Evolutionary conservation across 1,140 invertebrate genomes (phyloP).

Genomic region (Halesus radiatus): DNA sequence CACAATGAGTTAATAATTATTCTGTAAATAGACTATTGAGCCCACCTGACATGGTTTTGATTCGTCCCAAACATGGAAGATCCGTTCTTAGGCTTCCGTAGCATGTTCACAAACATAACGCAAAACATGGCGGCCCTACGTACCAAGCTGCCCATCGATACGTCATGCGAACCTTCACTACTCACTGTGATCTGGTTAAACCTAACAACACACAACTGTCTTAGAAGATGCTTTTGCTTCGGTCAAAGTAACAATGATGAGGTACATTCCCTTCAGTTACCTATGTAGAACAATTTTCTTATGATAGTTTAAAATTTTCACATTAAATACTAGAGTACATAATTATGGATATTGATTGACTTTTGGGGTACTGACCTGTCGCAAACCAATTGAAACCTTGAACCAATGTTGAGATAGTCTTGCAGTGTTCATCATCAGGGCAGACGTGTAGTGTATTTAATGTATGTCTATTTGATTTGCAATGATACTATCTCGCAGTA

Average conservation of each 20-base stretch:
- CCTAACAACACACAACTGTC: slow-evolving; percentile 43
- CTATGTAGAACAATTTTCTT: no score
- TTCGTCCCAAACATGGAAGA: slow-evolving; percentile 21
- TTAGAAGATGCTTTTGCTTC: no score
- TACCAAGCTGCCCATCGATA: slow-evolving; percentile 32
- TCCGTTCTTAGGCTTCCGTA: slow-evolving; percentile 36
- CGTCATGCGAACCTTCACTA: slow-evolving; percentile 33
- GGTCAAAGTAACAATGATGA: not conserved
- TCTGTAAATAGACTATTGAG: slow-evolving; percentile 39
- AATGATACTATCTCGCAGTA: no score
- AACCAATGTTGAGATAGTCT: no score
- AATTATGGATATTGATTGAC: no score
- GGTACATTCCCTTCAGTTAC: not conserved
- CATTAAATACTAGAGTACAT: no score
- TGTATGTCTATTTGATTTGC: no score
- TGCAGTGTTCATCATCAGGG: no score
- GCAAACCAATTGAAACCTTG: no score
- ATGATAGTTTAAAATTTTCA: no score
- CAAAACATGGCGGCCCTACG: slow-evolving; percentile 47
- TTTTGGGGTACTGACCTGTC: no score
- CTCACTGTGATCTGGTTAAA: slow-evolving; percentile 47
- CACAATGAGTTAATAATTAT: not conserved
- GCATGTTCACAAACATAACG: slow-evolving; percentile 46
- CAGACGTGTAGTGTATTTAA: no score
- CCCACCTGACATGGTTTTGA: slow-evolving; percentile 39